These are phyloP conservation scores for Apodemus speciosus DNA, from an alignment of 2,113 vertebrate genomes.

Conservation along the genomic window DNA sequence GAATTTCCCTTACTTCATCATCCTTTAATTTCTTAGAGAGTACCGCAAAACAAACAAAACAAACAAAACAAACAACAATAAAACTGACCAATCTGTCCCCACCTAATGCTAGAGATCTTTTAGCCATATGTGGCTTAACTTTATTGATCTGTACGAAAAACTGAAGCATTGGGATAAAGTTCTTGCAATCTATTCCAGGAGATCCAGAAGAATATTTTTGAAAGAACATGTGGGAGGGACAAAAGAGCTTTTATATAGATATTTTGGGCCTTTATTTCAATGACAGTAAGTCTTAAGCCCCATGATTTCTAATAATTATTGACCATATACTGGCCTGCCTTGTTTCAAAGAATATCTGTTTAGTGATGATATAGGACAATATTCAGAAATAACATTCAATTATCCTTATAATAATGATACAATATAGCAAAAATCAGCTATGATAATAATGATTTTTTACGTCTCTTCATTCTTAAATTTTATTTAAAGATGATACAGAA, in stretches of 20 bases:
- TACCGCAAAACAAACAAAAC: background rate
- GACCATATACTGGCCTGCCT: background rate
- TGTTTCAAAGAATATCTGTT: slow-evolving; percentile 43
- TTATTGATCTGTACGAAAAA: slow-evolving; percentile 20
- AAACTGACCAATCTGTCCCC: slow-evolving; percentile 19
- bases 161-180: slow-evolving; percentile 45
- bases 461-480: slow-evolving; percentile 51
- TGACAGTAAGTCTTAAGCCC: slow-evolving; percentile 17
- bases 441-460: slow-evolving; percentile 58
- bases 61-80: background rate
- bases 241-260: slow-evolving; percentile 60
- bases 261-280: slow-evolving; percentile 38
- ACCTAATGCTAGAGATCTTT: slow-evolving; percentile 38
- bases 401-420: slow-evolving; percentile 44
- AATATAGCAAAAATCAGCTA: slow-evolving; percentile 53
- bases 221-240: slow-evolving; percentile 60
- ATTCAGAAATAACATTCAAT: slow-evolving; percentile 1
- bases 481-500: slow-evolving; percentile 46
- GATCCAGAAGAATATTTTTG: slow-evolving; percentile 61
- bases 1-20: slow-evolving; percentile 23
- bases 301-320: slow-evolving; percentile 38
- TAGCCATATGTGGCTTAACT: slow-evolving; percentile 46
- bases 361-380: slow-evolving; percentile 45
- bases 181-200: slow-evolving; percentile 44
- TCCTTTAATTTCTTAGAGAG: slow-evolving; percentile 58